Conservation (phyloP, 2,797 vertebrate genomes). For the Micrastur ruficollis region DNA sequence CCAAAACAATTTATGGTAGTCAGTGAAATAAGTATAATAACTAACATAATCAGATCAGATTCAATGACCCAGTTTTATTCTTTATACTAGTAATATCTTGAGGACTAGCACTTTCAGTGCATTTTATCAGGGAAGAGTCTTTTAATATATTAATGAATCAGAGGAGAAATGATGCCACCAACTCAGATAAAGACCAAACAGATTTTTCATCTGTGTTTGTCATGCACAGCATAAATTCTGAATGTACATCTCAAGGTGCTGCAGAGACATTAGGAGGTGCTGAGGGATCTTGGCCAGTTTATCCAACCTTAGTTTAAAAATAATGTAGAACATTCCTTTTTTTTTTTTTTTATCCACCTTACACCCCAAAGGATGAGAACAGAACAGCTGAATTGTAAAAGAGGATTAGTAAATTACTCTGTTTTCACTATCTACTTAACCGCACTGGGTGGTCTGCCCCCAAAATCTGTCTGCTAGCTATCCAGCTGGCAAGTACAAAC, state of each 20-base stretch:
- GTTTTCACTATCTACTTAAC: background rate
- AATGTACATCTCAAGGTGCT: background rate
- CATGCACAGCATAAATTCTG: background rate
- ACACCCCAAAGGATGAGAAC: background rate
- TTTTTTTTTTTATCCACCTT: background rate
- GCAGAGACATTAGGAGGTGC: background rate
- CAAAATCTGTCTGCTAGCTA: slow-evolving; percentile 2
- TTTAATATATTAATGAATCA: background rate
- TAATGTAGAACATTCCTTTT: background rate
- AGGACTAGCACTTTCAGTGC: background rate
- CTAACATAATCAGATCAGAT: slow-evolving; percentile 11
- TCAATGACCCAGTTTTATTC: background rate
- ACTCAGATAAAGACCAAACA: background rate
- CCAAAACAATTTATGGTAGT: background rate
- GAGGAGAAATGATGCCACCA: background rate
- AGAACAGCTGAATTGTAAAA: background rate
- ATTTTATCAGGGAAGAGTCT: background rate
- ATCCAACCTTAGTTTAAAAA: background rate
- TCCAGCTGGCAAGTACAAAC: slow-evolving; percentile 9
- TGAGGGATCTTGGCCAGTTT: background rate
- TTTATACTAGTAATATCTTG: background rate
- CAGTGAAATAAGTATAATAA: slow-evolving; percentile 14
- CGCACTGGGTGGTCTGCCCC: background rate
- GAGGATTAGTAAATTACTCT: background rate
- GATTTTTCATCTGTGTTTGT: background rate